Base-by-base conservation (phyloP, 2,113 vertebrate genomes). In the Brienomyrus brachyistius region DNA sequence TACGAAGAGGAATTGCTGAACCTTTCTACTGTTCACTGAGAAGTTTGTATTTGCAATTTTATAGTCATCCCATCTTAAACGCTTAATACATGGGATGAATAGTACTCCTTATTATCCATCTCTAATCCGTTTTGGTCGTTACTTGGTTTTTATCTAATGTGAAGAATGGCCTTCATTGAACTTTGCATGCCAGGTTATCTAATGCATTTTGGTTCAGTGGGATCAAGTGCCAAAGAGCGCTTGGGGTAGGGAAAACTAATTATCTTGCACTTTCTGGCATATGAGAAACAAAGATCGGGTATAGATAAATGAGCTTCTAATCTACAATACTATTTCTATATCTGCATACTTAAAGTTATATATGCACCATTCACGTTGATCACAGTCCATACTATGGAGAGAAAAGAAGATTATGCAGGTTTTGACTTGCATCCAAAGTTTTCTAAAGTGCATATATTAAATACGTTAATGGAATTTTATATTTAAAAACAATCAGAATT, bases 1-100 rank as follows among this genome's bases (percentile, higher is more conserved):
- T 93, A 89, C 89, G 48, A 15, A 45, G 86, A 90, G 89, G 89
- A 90, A 82, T 62, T 82, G 82, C 56, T 91, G 90, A 91, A 89
- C 90, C 43, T 56, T 89, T 87, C 74, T 40, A 88, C 21, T 62
- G 82, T 82, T 90, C 84, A 59, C 82, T 66, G 84, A 70, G 48
- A 56, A 54, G 90, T 87, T 74, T 15, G 88, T 85, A 47, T 80
- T 90, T 47, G 21, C 27, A n/a, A 70, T 83, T 92, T 90, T 50
- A 88, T 43, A 90, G 74, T 91, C 85, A 62, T 56, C n/a, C 52
- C n/a, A 27, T 70, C 17, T 83, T 87, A 89, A 90, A 90, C 66
- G 51, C 87, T 88, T 83, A 90, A 87, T 91, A 59, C 90, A 62
- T 91, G 74, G 62, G 83, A 48, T 87, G 66, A 50, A 88, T 91